Conservation (phyloP, 2,113 vertebrate genomes). For the Thermophis baileyi region DNA sequence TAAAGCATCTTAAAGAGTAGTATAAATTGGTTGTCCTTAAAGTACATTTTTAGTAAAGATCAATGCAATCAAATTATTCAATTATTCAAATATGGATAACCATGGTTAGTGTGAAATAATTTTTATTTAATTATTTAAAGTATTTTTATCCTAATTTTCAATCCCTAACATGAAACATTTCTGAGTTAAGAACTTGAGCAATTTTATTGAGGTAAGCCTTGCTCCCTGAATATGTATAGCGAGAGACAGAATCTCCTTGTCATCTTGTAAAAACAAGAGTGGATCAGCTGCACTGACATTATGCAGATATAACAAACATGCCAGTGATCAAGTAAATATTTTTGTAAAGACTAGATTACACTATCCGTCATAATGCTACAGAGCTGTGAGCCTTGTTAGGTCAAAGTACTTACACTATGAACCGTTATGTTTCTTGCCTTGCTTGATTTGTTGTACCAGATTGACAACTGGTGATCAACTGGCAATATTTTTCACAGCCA, state of each 20-base stretch:
- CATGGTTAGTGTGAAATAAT: neutral
- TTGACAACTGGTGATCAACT: constrained; percentile 33
- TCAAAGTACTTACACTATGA: neutral
- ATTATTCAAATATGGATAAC: neutral
- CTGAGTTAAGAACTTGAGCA: neutral
- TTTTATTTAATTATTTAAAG: neutral
- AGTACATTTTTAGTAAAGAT: neutral
- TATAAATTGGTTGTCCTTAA: neutral
- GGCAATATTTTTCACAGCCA: constrained; percentile 41
- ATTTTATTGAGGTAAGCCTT: neutral
- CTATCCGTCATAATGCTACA: neutral
- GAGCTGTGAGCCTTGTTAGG: neutral
- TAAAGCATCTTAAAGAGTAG: neutral
- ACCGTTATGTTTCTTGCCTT: neutral
- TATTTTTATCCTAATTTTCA: neutral
- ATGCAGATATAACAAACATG: neutral
- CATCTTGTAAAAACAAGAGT: neutral
- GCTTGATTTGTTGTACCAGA: constrained; percentile 5
- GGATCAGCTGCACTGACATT: neutral
- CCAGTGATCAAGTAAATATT: neutral
- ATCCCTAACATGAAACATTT: neutral
- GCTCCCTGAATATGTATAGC: no score
- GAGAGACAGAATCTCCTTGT: neutral
- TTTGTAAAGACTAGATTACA: neutral
- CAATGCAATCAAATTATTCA: neutral